A percentile compares a stretch with the other conserved stretches of the same genome.
Evolutionary conservation across 2,888 invertebrate species (phyloP).

Genomic region (Agrilus cyanescens): DNA sequence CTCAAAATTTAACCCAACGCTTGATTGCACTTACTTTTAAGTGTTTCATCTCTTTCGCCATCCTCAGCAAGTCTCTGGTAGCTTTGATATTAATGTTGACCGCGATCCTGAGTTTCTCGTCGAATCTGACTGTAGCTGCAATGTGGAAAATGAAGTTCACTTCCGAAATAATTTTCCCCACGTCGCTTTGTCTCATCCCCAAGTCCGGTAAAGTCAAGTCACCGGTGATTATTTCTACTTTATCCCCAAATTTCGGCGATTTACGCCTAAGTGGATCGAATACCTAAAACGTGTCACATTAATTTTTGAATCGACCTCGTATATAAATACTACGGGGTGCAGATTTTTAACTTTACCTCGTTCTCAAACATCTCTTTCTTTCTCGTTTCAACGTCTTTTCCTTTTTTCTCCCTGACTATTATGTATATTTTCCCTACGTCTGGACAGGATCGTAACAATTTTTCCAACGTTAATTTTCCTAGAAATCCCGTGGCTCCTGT

Average conservation of each 20-base stretch:
- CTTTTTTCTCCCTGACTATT: conserved; percentile 25
- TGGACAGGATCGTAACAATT: conserved; percentile 29
- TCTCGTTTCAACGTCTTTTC: conserved; percentile 21
- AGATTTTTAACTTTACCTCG: conserved; percentile 24
- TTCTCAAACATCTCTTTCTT: conserved; percentile 46
- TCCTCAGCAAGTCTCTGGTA: conserved; percentile 48
- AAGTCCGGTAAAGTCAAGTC: conserved; percentile 43
- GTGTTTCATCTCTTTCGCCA: conserved; percentile 53
- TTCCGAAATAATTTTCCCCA: conserved; percentile 37
- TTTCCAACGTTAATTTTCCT: conserved; percentile 29
- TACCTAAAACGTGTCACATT: conserved; percentile 26
- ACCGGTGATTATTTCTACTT: conserved; percentile 45
- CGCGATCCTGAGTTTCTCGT: conserved; percentile 55
- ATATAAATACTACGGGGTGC: background rate
- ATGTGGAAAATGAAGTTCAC: conserved; percentile 61
- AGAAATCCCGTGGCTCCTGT: conserved; percentile 31
- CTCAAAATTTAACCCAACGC: no score
- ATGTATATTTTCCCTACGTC: conserved; percentile 25
- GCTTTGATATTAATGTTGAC: conserved; percentile 57
- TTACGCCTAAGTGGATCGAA: conserved; percentile 39
- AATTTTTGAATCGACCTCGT: background rate
- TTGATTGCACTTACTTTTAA: conserved; percentile 43
- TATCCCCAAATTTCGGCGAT: conserved; percentile 40
- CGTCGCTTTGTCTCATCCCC: conserved; percentile 40
- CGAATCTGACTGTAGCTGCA: conserved; percentile 65